phyloP scores from a whole-genome alignment of 1,140 invertebrate species.

The Drosophila sucinea region DNA sequence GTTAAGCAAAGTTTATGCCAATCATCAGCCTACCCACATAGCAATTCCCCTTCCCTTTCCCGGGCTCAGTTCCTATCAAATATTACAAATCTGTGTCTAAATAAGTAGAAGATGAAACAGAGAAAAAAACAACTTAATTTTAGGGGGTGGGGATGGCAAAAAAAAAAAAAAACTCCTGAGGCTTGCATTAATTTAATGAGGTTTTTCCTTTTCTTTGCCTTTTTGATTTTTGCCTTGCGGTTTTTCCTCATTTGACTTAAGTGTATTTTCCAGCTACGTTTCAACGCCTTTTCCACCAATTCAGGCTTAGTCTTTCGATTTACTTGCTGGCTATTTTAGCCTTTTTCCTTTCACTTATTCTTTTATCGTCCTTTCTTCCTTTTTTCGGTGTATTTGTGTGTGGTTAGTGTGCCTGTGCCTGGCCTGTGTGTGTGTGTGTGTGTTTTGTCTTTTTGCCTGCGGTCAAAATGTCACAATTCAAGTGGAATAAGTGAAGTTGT shows the following conservation, averaged over 20 bases:
- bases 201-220: constrained; percentile 58
- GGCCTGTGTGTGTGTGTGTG: neutral
- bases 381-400: constrained; percentile 12
- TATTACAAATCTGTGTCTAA: constrained; percentile 13
- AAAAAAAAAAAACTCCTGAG: constrained; percentile 56
- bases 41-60: neutral
- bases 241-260: constrained; percentile 61
- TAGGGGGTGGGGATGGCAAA: neutral
- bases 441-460: constrained; percentile 36
- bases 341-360: constrained; percentile 21
- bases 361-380: constrained; percentile 22
- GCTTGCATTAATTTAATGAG: constrained; percentile 81
- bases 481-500: constrained; percentile 78
- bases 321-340: constrained; percentile 29
- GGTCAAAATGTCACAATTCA: constrained; percentile 70
- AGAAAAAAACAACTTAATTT: neutral
- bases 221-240: constrained; percentile 51
- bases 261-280: constrained; percentile 52
- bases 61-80: neutral
- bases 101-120: constrained; percentile 7
- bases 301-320: constrained; percentile 16
- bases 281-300: constrained; percentile 59
- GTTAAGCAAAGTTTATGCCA: constrained; percentile 6
- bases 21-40: neutral
- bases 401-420: constrained; percentile 12